phyloP scores from a whole-genome alignment of 2,888 invertebrate genomes.

The Melitaea athalia region DNA sequence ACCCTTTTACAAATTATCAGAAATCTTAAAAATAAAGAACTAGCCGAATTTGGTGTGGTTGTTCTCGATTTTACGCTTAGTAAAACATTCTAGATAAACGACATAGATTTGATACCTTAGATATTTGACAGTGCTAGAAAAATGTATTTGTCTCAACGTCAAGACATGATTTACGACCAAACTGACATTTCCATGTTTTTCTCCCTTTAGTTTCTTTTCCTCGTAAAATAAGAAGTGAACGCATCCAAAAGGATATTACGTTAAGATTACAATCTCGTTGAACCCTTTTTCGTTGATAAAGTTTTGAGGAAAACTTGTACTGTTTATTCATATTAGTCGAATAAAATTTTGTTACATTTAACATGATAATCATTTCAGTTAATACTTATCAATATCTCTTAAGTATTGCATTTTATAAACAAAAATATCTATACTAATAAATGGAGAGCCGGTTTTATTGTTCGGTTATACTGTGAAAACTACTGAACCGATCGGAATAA shows the following conservation, averaged over 20 bases:
- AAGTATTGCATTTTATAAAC: no score
- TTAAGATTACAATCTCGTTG: slow-evolving; percentile 62
- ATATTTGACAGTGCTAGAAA: not conserved
- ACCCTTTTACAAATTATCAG: no score
- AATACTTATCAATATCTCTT: no score
- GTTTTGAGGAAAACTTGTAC: slow-evolving; percentile 27
- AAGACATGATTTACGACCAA: slow-evolving; percentile 57
- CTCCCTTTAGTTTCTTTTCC: slow-evolving; percentile 40
- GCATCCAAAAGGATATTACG: slow-evolving; percentile 67
- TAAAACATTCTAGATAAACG: no score
- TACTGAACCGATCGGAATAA: no score
- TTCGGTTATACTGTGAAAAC: no score
- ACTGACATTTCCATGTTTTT: slow-evolving; percentile 49
- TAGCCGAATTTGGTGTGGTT: no score
- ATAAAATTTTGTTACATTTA: slow-evolving; percentile 17
- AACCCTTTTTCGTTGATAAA: slow-evolving; percentile 41
- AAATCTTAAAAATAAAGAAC: no score
- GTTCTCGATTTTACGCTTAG: no score
- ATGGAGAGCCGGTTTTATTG: no score
- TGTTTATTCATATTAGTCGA: slow-evolving; percentile 14
- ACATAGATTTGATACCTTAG: not conserved
- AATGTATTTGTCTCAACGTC: not conserved
- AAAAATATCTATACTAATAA: no score
- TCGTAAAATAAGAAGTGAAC: slow-evolving; percentile 47
- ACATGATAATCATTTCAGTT: not conserved